Evolutionary conservation across 23 tunicate species (phyloP), one percentile per base, ranked within the genome.

Genomic region (Diplosoma virens): DNA sequence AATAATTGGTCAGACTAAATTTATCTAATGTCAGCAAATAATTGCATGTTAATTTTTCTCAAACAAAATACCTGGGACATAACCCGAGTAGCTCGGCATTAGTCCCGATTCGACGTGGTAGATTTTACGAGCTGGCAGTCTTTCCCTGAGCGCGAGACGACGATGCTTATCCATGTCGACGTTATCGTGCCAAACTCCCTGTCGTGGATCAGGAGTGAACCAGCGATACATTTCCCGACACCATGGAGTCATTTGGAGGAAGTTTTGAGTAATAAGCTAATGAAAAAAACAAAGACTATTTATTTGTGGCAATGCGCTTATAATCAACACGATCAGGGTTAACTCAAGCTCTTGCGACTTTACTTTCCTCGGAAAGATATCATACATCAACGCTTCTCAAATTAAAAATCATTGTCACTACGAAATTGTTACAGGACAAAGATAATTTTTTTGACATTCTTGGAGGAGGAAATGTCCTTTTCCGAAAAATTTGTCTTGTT

Each of bases 221-320:
- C 96, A 89, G 0, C 96, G 73, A 30, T 81, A 82, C 96, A 89
- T 89, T 37, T 89, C 96, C 28, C 96, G 68, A 32, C 96, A 89
- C 96, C 96, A 89, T 48, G 96, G 96, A 0, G 96, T 89, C 65
- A 77, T 41, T 82, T 89, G 96, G 6, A 58, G 71, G 48, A 77
- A 89, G 70, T 82, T 89, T 33, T 68, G 31, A 1, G 96, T 89
- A 32, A 89, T 89, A 33, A 89, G 78, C 96, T 89, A 72, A 20
- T 69, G 32, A 6, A 69, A 74, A 60, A 2, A 33, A 59, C 25
- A 14, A 25, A 45, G 11, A 9, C 16, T 16, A 45, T 45, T 11
- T 9, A 16, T 16, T 9, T 45, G 52, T 45, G 16, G 52, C 16
- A 45, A 45, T 16, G 16, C n/a, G n/a, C n/a, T n/a, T n/a, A n/a